Conservation (phyloP, 2,888 invertebrate genomes). For the Clunio marinus region DNA sequence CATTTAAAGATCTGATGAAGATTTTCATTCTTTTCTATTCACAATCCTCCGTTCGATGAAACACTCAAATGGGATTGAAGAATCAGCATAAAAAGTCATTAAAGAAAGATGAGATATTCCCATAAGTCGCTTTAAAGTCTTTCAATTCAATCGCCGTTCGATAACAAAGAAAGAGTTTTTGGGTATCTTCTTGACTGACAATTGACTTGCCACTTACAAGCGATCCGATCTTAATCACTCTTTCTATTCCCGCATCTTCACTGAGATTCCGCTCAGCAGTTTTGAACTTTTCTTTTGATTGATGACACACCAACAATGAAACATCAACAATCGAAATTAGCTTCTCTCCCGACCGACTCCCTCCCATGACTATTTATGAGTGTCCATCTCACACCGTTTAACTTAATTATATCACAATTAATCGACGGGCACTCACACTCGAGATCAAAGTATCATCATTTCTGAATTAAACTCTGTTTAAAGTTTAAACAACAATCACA, state of each 20-base stretch:
- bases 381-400: slow-evolving; percentile 33
- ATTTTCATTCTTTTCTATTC: background rate
- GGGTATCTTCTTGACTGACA: background rate
- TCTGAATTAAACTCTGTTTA: slow-evolving; percentile 15
- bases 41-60: background rate
- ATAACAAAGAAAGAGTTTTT: background rate
- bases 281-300: slow-evolving; percentile 14
- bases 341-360: too few species aligned
- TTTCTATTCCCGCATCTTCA: background rate
- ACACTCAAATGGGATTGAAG: background rate
- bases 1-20: background rate
- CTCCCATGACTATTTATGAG: too few species aligned
- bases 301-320: slow-evolving; percentile 12
- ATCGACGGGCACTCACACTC: slow-evolving; percentile 5
- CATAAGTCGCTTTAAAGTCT: background rate
- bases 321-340: slow-evolving; percentile 7
- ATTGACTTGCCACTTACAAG: background rate
- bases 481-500: slow-evolving; percentile 34
- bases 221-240: slow-evolving; percentile 26
- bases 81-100: too few species aligned
- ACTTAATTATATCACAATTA: slow-evolving; percentile 35
- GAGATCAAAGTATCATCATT: slow-evolving; percentile 25
- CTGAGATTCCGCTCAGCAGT: background rate
- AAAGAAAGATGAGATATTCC: background rate
- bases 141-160: too few species aligned